These are phyloP conservation scores for Acanthurus leucopareius DNA, from an alignment of 2,797 vertebrate genomes.

Conservation along the genomic window DNA sequence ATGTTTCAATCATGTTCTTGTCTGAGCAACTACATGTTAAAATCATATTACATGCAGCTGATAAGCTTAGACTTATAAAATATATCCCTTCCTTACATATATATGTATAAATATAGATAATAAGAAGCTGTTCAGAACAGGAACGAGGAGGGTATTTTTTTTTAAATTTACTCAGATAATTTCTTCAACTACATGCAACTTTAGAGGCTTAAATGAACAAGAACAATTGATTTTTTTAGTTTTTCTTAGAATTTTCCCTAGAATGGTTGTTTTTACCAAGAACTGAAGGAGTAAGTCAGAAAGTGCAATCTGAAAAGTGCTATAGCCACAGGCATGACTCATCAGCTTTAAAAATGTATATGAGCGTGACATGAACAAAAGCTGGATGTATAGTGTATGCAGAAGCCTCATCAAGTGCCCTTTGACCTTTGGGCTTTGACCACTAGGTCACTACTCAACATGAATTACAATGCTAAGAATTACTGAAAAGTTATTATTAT, in stretches of 20 bases:
- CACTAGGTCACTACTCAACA: not conserved
- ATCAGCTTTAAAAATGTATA: conserved; percentile 10
- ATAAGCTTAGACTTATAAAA: not conserved
- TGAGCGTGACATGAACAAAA: conserved; percentile 13
- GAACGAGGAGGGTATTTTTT: not conserved
- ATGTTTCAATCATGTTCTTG: not conserved
- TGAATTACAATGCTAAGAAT: conserved; percentile 30
- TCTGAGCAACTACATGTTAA: not conserved
- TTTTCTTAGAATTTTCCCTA: not conserved
- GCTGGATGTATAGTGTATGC: not conserved
- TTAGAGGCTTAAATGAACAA: conserved; percentile 5
- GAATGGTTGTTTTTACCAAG: not conserved
- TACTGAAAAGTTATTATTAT: not conserved
- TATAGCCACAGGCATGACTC: conserved; percentile 19
- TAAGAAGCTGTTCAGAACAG: not conserved
- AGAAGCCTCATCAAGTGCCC: conserved; percentile 12
- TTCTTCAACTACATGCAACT: not conserved
- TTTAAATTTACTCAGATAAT: conserved; percentile 8
- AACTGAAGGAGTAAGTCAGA: conserved; percentile 1
- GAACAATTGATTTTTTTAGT: conserved; percentile 6
- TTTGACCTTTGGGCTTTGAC: conserved; percentile 16
- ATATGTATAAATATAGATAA: not conserved
- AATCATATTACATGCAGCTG: not conserved
- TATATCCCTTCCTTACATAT: not conserved
- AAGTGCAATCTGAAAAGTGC: conserved; percentile 12